Conservation (phyloP, 2,797 vertebrate species). For the Clarias laeviceps region DNA sequence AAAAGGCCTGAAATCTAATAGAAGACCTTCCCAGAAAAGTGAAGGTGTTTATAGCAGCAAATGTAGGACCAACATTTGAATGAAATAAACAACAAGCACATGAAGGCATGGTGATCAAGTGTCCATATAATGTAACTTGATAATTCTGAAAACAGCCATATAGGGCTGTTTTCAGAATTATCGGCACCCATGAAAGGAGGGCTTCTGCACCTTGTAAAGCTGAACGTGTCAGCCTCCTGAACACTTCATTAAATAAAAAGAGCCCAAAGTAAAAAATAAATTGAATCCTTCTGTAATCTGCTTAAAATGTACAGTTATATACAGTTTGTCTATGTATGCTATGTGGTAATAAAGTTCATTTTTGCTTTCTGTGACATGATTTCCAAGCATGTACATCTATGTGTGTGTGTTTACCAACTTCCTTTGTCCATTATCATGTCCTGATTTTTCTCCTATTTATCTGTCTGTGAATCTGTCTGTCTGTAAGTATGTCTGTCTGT, state of each 20-base stretch:
- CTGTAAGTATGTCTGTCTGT: not conserved
- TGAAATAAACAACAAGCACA: not conserved
- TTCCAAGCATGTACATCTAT: not conserved
- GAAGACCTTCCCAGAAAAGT: not conserved
- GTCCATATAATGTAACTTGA: not conserved
- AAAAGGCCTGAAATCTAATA: not conserved
- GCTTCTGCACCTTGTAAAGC: not conserved
- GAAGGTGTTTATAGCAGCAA: not conserved
- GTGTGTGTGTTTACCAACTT: conserved; percentile 26
- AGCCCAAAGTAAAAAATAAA: not conserved
- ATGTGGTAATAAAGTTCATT: not conserved
- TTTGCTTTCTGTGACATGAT: not conserved
- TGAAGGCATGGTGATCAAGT: not conserved
- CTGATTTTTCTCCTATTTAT: not conserved
- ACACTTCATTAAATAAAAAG: not conserved
- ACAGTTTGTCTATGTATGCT: no score
- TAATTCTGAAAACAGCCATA: no score
- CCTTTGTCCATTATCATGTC: conserved; percentile 8
- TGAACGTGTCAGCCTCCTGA: not conserved
- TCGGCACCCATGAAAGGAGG: not conserved
- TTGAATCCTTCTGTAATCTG: not conserved
- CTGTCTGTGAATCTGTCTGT: conserved; percentile 25
- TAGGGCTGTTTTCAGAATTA: not conserved
- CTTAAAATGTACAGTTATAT: not conserved
- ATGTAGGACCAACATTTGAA: no score